Evolutionary conservation across 2,113 vertebrate species (phyloP).

Genomic region (Lucifuga dentata): DNA sequence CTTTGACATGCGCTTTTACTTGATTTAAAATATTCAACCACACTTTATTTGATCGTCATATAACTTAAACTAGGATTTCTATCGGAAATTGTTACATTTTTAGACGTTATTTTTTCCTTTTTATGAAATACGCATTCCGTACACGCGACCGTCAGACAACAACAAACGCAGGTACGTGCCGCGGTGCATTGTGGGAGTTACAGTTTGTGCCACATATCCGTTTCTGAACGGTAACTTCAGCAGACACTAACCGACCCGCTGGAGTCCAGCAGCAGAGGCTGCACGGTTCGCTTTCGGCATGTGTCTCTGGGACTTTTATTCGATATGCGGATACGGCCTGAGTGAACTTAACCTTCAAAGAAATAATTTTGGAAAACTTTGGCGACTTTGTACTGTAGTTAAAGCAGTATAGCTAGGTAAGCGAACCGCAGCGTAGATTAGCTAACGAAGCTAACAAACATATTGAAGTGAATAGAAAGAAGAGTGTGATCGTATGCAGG

Average conservation of each 20-base stretch:
- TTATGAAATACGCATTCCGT: accelerated
- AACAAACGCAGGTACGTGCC: slow-evolving; percentile 15
- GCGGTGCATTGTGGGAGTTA: slow-evolving; percentile 78
- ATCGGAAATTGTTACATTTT: no score
- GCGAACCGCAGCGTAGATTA: slow-evolving; percentile 53
- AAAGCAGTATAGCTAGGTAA: slow-evolving; percentile 47
- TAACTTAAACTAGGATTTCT: no score
- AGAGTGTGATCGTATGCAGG: not conserved
- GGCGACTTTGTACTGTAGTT: slow-evolving; percentile 1
- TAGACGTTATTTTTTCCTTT: accelerated
- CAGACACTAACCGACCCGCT: slow-evolving; percentile 50
- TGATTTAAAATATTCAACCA: no score
- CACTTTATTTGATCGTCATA: no score
- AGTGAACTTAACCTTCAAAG: not conserved
- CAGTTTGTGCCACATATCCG: slow-evolving; percentile 78
- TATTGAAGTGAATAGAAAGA: slow-evolving; percentile 30
- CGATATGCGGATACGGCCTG: not conserved
- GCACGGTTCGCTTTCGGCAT: slow-evolving; percentile 13
- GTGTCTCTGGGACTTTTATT: slow-evolving; percentile 10
- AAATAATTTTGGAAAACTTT: slow-evolving; percentile 56
- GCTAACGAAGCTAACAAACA: slow-evolving; percentile 64
- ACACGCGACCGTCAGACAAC: accelerated
- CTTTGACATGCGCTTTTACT: no score
- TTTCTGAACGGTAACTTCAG: slow-evolving; percentile 57
- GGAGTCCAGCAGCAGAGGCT: slow-evolving; percentile 30